Conservation (phyloP, 2,113 vertebrate genomes). For the Rhadina sibilatrix region DNA sequence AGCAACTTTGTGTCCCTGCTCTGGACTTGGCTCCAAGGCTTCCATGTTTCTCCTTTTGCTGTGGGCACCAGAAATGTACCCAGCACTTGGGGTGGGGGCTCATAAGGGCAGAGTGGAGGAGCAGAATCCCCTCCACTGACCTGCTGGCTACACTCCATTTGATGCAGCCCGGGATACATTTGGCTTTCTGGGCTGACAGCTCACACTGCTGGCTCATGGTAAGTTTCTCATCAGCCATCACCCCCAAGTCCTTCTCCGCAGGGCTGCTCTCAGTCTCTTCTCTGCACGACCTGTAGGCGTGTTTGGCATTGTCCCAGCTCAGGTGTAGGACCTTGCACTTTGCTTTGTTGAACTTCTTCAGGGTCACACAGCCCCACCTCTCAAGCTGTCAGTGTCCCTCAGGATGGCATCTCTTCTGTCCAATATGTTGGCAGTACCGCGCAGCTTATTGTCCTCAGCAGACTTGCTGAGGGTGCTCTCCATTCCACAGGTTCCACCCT, state of each 20-base stretch:
- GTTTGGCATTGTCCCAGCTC: background rate
- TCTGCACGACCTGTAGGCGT: background rate
- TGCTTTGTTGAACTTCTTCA: background rate
- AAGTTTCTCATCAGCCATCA: background rate
- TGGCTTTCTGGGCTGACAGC: background rate
- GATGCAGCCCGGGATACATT: background rate
- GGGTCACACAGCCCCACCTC: background rate
- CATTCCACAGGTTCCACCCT: rapidly evolving
- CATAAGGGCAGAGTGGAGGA: rapidly evolving
- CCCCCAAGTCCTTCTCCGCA: background rate
- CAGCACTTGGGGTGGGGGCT: background rate
- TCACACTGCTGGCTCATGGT: background rate
- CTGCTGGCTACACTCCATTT: rapidly evolving
- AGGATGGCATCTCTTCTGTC: background rate
- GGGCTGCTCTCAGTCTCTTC: background rate
- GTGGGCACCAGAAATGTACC: background rate
- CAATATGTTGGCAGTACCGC: rapidly evolving
- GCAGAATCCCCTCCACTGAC: background rate
- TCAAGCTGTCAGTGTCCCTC: background rate
- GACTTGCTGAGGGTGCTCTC: background rate
- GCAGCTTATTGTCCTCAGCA: background rate
- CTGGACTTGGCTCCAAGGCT: background rate
- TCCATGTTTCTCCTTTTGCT: background rate
- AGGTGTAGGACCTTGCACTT: background rate
- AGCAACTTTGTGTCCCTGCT: background rate